Base-by-base conservation (phyloP, 1,140 invertebrate genomes). In the Lepidurus arcticus region DNA sequence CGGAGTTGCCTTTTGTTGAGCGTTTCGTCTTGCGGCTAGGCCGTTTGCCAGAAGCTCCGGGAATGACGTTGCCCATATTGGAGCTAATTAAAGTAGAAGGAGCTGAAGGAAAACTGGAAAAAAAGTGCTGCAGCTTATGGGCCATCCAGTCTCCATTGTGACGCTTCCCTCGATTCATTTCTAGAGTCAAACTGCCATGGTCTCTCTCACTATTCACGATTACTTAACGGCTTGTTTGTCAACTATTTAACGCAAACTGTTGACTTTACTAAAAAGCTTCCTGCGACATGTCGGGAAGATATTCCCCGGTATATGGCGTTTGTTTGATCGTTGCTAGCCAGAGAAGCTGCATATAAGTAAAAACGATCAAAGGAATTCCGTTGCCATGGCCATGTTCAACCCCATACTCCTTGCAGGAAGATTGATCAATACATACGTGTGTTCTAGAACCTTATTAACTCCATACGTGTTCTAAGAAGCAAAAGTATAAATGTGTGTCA, bases 51-150 rank as follows among this genome's bases (percentile, higher is more conserved):
- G 44, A 34, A 13, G 34, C 34, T 34, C 44, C 76, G 24, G 76
- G 45, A 76, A 53, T 47, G 10, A 34, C 10, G n/a, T 34, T 53
- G 26, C 76, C 76, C 76, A 45, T 53, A 26, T 26, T 65, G 76
- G 76, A 26, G 44, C 26, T 11, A 26, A 65, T 42, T 26, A 65
- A 65, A 42, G 65, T 53, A 10, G 45, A 24, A 76, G 45, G 65
- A n/a, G 76, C 45, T 7, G 45, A 45, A 2, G 76, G 76, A 24
- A 76, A 76, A 10, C 76, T 76, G 11, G 76, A n/a, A 65, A 76
- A 76, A 45, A 76, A 76, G 45, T 76, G 76, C 9, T 16, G 42
- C n/a, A 76, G 44, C 5, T 76, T 76, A 53, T 76, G 42, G 9
- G 76, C 44, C 16, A 43, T 76, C 45, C 53, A 65, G n/a, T 65